Evolutionary conservation across 2,888 invertebrate species (phyloP), one percentile per base, ranked within the genome.

Genomic region (Zeuzera pyrina): DNA sequence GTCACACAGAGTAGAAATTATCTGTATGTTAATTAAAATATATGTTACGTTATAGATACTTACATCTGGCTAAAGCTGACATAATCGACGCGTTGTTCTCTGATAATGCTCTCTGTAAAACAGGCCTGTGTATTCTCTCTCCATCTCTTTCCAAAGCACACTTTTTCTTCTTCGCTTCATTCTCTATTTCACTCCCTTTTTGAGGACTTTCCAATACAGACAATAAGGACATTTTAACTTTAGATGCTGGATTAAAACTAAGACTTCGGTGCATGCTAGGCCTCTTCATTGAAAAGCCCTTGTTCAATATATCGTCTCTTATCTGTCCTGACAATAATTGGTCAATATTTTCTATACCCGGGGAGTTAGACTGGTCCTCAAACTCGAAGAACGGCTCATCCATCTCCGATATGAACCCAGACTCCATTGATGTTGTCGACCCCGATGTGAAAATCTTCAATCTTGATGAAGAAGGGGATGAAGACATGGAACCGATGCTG

Each of bases 51-150:
- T n/a, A n/a, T n/a, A 12, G 13, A 3, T 48, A 84, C 85, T 85
- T 47, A 87, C 87, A 91, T 69, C 89, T 70, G 10, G 91, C 88
- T 39, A 93, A 66, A 0, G 92, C 92, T 6, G 86, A 86, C 87
- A 90, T 91, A 8, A 91, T 90, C 0, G 88, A 89, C 1, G 91
- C 89, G 57, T 94, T 94, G 28, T 91, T 92, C 42, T 93, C 92
- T 0, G 94, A 94, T 45, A 88, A 85, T 13, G 89, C 89, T 30
- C 92, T 72, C 43, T 88, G 84, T 32, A 89, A 52, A 1, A 77
- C 54, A 0, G 86, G 84, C 38, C 85, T 53, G 1, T 48, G 45
- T 0, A 47, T 6, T 5, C 46, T 47, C 1, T 43, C 36, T 0
- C 45, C 47, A 2, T 54, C 54, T 39, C 54, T 51, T 7, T 38